Evolutionary conservation across 1,140 invertebrate genomes (phyloP).

Genomic region (Trypoxylus dichotomus): DNA sequence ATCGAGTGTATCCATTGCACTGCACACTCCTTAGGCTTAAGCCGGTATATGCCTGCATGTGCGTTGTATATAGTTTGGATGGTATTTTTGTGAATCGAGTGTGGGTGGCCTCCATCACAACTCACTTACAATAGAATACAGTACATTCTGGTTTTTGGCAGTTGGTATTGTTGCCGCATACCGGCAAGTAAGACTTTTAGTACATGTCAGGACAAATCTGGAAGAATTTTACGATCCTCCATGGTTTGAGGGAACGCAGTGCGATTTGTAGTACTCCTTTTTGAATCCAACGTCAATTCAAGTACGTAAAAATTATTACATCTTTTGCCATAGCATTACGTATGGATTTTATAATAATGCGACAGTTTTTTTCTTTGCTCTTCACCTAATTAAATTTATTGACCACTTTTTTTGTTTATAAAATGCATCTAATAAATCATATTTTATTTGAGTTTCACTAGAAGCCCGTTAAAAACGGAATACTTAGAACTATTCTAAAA

Average conservation of each 20-base stretch:
- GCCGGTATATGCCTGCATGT: background rate
- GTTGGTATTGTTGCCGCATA: background rate
- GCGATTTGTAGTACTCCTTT: background rate
- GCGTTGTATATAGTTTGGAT: background rate
- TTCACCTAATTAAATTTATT: too few relatives aligned
- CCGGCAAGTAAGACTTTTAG: background rate
- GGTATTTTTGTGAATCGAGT: conserved; percentile 7
- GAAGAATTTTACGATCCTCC: background rate
- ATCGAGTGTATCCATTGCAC: background rate
- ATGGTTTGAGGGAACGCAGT: background rate
- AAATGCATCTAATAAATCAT: too few relatives aligned
- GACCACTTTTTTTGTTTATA: too few relatives aligned
- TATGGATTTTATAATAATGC: too few relatives aligned
- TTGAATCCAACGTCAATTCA: background rate
- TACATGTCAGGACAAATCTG: background rate
- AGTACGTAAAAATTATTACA: background rate
- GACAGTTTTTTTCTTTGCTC: too few relatives aligned
- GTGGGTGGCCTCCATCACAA: background rate
- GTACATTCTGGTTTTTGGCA: conserved; percentile 7
- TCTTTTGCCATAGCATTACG: too few relatives aligned
- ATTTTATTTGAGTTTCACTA: too few relatives aligned
- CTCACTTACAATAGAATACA: background rate
- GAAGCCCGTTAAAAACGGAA: too few relatives aligned
- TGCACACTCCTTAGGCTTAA: background rate
- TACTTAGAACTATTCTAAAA: background rate